Evolutionary conservation across 2,113 vertebrate species (phyloP).

Genomic region (Marmota monax): DNA sequence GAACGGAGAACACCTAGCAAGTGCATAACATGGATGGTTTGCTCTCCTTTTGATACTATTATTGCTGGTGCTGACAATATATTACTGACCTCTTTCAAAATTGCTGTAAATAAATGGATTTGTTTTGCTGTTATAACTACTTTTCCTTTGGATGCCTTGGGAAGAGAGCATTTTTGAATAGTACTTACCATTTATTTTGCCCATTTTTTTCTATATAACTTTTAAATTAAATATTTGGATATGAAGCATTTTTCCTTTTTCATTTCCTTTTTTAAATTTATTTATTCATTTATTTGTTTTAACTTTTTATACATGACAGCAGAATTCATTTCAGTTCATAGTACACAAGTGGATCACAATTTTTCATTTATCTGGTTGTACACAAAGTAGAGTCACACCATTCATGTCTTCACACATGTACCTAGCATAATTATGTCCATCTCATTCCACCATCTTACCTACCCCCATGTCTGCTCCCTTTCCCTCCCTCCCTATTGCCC

Average conservation of each 20-base stretch:
- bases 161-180: constrained; percentile 76
- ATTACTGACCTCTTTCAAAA: constrained; percentile 85
- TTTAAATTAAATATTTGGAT: constrained; percentile 81
- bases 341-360: too few species aligned
- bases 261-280: too few species aligned
- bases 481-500: too few species aligned
- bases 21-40: constrained; percentile 80
- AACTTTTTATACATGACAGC: too few species aligned
- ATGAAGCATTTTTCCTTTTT: constrained; percentile 8
- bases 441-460: too few species aligned
- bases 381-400: too few species aligned
- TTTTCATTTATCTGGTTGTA: too few species aligned
- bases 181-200: constrained; percentile 82
- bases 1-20: constrained; percentile 77
- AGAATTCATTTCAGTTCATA: too few species aligned
- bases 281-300: too few species aligned
- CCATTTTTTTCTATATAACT: constrained; percentile 75
- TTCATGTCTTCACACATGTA: too few species aligned
- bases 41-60: constrained; percentile 88
- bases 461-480: too few species aligned
- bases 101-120: constrained; percentile 81
- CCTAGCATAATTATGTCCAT: too few species aligned
- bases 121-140: constrained; percentile 85
- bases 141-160: constrained; percentile 75
- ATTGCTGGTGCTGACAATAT: constrained; percentile 81